Evolutionary conservation across 2,113 vertebrate species (phyloP).

Genomic region (Siniperca knerii): DNA sequence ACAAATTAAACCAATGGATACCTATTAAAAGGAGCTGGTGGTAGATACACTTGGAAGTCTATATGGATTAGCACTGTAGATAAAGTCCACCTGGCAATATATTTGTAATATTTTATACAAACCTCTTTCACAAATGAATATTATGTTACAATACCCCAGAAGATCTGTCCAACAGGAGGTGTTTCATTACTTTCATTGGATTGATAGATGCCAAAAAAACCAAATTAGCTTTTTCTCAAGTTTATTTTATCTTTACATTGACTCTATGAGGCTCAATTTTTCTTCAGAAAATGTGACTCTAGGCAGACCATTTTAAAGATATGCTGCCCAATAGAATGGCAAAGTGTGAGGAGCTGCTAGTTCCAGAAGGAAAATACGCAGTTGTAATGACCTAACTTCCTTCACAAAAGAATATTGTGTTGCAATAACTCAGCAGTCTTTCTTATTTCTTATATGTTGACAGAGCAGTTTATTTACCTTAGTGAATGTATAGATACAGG

Average conservation of each 20-base stretch:
- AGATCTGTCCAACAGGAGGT: neutral
- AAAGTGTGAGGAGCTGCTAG: neutral
- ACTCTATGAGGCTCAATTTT: neutral
- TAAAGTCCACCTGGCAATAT: neutral
- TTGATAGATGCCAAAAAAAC: neutral
- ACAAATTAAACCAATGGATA: neutral
- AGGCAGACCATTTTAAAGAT: neutral
- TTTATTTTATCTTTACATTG: neutral
- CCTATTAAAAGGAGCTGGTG: neutral
- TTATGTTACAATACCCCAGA: neutral
- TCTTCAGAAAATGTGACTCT: neutral
- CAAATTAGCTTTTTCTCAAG: neutral
- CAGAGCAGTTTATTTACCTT: neutral
- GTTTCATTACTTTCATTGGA: neutral
- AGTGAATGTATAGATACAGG: neutral
- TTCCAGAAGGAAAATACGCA: neutral
- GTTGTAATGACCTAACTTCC: neutral
- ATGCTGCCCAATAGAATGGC: neutral
- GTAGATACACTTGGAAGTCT: neutral
- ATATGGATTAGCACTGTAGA: neutral
- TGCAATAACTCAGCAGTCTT: neutral
- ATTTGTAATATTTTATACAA: neutral
- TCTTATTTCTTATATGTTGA: neutral
- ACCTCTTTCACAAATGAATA: conserved; percentile 15
- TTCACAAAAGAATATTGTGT: conserved; percentile 19